Conservation (phyloP, 1,140 invertebrate species). For the Drosophila repletoides region DNA sequence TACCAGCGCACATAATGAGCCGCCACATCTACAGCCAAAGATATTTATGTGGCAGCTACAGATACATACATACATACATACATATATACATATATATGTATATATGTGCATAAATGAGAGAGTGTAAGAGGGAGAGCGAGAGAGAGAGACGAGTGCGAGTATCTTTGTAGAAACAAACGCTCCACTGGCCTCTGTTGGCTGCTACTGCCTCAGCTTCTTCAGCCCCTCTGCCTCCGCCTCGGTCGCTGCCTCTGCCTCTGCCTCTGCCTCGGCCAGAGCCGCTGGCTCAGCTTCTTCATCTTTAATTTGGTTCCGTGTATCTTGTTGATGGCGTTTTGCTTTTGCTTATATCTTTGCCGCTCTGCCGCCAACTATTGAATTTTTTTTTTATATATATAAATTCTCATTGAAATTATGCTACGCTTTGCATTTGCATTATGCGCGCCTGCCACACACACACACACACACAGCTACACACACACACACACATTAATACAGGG, state of each 20-base stretch:
- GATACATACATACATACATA: slow-evolving; percentile 52
- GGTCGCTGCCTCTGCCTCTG: not conserved
- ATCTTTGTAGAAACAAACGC: no score
- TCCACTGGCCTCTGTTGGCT: slow-evolving; percentile 26
- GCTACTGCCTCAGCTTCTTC: slow-evolving; percentile 25
- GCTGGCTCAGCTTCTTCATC: slow-evolving; percentile 69
- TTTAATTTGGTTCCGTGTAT: slow-evolving; percentile 80
- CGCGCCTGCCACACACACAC: slow-evolving; percentile 28
- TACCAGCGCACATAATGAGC: slow-evolving; percentile 57
- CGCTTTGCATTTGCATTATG: slow-evolving; percentile 65
- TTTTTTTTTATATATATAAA: no score
- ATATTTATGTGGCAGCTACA: slow-evolving; percentile 75
- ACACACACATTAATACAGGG: not conserved
- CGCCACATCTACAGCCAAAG: slow-evolving; percentile 45
- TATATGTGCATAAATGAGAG: not conserved
- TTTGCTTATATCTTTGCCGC: slow-evolving; percentile 76
- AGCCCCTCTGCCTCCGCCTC: not conserved
- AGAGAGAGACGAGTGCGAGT: not conserved
- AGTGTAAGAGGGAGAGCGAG: not conserved
- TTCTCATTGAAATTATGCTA: slow-evolving; percentile 72
- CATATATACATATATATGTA: not conserved
- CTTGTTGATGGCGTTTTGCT: slow-evolving; percentile 78
- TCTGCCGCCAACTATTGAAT: slow-evolving; percentile 57
- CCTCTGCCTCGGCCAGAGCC: not conserved
- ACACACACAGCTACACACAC: not conserved